phyloP scores from a whole-genome alignment of 2,888 invertebrate species.

The Mamestra brassicae region DNA sequence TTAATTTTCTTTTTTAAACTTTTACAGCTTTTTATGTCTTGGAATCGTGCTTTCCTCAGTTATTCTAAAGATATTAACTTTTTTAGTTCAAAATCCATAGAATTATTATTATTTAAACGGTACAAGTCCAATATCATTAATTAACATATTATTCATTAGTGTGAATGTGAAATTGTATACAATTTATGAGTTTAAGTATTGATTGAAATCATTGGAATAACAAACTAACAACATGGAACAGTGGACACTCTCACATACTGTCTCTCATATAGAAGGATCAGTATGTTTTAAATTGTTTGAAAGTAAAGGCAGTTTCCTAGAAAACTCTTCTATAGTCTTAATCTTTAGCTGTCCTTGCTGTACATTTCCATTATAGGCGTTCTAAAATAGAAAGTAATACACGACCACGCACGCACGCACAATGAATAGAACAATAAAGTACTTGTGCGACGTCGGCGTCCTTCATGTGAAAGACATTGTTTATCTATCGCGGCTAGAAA shows the following conservation, averaged over 20 bases:
- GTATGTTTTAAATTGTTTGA: neutral
- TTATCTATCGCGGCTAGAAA: slow-evolving; percentile 49
- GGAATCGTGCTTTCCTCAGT: neutral
- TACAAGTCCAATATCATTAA: no score
- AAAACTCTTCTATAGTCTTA: neutral
- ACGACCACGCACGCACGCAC: slow-evolving; percentile 14
- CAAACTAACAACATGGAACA: no score
- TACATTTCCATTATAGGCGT: neutral
- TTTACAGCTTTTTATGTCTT: neutral
- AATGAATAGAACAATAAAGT: slow-evolving; percentile 34
- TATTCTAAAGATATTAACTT: neutral
- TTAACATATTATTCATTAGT: no score
- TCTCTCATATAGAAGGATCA: neutral
- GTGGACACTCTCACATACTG: no score
- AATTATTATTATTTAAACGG: no score
- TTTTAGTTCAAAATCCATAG: neutral
- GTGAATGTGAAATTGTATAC: no score
- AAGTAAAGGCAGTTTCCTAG: neutral
- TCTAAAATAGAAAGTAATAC: slow-evolving; percentile 18
- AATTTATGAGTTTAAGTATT: no score
- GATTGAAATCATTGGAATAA: no score
- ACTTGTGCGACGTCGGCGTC: slow-evolving; percentile 32
- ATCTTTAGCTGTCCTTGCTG: neutral
- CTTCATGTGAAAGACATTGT: slow-evolving; percentile 61
- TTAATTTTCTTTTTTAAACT: neutral